phyloP scores from a whole-genome alignment of 2,797 vertebrate species.

The Catamblyrhynchus diadema region DNA sequence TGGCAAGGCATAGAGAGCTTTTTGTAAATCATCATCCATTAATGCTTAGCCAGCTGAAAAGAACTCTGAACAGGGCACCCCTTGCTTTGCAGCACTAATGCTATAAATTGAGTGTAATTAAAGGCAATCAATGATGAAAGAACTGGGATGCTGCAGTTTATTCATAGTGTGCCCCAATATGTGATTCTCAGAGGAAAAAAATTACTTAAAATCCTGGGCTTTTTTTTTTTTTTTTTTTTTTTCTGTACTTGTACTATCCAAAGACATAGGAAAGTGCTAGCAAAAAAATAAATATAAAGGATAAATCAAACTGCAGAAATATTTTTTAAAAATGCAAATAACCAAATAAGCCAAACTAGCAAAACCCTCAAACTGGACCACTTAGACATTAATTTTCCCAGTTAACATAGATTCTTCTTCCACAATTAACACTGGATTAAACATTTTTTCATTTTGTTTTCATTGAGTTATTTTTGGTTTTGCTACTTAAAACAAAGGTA shows the following conservation, averaged over 20 bases:
- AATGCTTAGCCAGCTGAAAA: conserved; percentile 40
- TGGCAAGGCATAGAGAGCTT: not conserved
- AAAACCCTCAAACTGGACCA: not conserved
- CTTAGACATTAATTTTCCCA: not conserved
- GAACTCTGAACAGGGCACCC: not conserved
- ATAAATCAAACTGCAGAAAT: not conserved
- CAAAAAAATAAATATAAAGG: not conserved
- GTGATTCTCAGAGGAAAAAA: not conserved
- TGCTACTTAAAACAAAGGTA: not conserved
- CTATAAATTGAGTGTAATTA: conserved; percentile 35
- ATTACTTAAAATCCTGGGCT: not conserved
- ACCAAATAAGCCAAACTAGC: not conserved
- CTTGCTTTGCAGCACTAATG: not conserved
- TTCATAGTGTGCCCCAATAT: not conserved
- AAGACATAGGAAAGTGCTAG: not conserved
- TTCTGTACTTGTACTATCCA: not conserved
- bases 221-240: not conserved
- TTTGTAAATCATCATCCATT: conserved; percentile 46
- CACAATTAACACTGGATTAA: not conserved
- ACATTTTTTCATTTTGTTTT: not conserved
- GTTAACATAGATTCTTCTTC: not conserved
- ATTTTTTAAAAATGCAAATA: not conserved
- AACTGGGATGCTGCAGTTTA: not conserved
- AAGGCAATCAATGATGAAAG: not conserved
- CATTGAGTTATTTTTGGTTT: not conserved